Evolutionary conservation across 2,888 invertebrate species (phyloP).

Genomic region (Ophonus ardosiacus): DNA sequence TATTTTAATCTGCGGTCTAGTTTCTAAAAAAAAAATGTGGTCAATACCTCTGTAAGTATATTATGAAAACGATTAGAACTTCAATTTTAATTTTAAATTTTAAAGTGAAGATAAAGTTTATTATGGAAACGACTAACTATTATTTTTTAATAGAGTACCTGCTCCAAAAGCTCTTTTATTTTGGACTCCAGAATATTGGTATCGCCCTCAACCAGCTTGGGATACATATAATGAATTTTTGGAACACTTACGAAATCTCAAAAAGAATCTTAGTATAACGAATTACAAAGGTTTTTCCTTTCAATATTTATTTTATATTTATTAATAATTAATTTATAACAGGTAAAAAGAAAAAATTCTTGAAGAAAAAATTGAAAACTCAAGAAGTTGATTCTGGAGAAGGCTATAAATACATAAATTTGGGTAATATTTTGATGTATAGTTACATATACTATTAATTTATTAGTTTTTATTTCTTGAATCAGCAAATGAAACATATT

Average conservation of each 20-base stretch:
- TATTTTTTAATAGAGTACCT: constrained; percentile 62
- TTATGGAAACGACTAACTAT: too few species aligned
- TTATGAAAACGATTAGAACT: too few species aligned
- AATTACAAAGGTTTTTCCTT: constrained; percentile 45
- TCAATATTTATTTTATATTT: neutral
- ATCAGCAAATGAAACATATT: constrained; percentile 66
- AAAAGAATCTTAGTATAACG: constrained; percentile 11
- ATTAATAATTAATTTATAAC: neutral
- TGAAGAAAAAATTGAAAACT: constrained; percentile 28
- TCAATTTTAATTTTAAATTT: too few species aligned
- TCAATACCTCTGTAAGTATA: too few species aligned
- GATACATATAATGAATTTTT: constrained; percentile 75
- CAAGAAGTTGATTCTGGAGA: constrained; percentile 1
- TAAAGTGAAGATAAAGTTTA: too few species aligned
- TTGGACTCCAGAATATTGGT: constrained; percentile 80
- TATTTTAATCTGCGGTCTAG: too few species aligned
- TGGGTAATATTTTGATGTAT: constrained; percentile 23
- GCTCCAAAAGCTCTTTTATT: constrained; percentile 75
- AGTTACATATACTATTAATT: constrained; percentile 5
- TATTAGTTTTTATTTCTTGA: neutral
- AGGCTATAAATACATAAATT: constrained; percentile 3
- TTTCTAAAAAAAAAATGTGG: too few species aligned
- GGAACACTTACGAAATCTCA: constrained; percentile 72
- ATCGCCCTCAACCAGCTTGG: constrained; percentile 75
- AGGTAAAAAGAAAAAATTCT: constrained; percentile 35